Evolutionary conservation across 2,888 invertebrate genomes (phyloP), one percentile per base, ranked within the genome.

Genomic region (Tridacna gigas): DNA sequence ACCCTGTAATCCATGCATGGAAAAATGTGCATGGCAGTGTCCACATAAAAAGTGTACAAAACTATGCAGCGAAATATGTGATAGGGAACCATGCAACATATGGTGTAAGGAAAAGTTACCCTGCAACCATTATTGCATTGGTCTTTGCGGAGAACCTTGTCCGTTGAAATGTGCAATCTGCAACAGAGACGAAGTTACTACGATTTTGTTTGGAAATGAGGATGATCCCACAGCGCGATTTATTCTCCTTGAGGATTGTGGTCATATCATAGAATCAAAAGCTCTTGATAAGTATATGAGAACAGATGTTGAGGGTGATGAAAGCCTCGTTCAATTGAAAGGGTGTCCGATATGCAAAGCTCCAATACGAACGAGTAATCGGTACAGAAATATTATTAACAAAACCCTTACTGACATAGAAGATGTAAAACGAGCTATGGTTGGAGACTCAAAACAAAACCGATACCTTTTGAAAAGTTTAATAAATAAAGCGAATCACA

Each of bases 111-210:
- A 91, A 84, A 83, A 56, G 15, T 90, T 94, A 11, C 74, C 89
- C 67, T 97, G 97, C 86, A 74, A 77, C 18, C 92, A 92, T 80
- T 22, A 18, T 25, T 92, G 97, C 94, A 95, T 96, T 91, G 97
- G 97, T 18, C 95, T 96, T 73, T 97, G 97, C 95, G 97, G 97
- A n/a, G 97, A 97, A 93, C 96, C 95, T 18, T 97, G 97, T 93
- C 96, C 96, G 60, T 90, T 96, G 75, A 97, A 97, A 94, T 67
- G 67, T 67, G 94, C 95, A 51, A 71, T 93, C 18, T 97, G 97
- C 94, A 90, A 96, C 77, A 77, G 90, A 60, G 91, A 93, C 0
- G 89, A 82, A 37, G 67, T 67, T 26, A 45, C 67, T 20, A 67
- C 67, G 11, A 66, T 79, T n/a, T 47, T 80, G 28, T 80, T 75